Base-by-base conservation (phyloP, 2,888 invertebrate genomes). In the Ophion ellenae region DNA sequence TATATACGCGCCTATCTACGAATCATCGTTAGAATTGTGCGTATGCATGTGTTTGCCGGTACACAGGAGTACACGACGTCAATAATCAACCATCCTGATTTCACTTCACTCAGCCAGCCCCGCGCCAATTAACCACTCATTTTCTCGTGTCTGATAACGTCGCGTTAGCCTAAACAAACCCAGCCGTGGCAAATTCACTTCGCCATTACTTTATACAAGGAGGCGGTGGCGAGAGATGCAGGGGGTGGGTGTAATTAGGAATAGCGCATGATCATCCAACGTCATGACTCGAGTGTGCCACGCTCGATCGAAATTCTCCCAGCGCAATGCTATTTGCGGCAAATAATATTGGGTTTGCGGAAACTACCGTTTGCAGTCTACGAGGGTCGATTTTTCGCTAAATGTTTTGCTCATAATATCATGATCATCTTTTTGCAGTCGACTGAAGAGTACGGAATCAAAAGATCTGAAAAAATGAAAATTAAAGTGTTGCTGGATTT, bases 1-100 rank as follows among this genome's bases (percentile, higher is more conserved):
- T 69, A 63, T 53, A 40, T 40, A 40, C 40, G 9, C 40, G 7
- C 7, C 10, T 59, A 40, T 61, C 53, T 32, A 17, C 28, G 67
- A 79, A 81, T 45, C 81, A 81, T 45, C 81, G 80, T 83, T 64
- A 80, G 77, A 83, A 77, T 80, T 77, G 53, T 75, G 66, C 61
- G 61, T 59, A 57, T 36, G 10, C 57, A 36, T 32, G 76, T 24
- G 66, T 32, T 10, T 24, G 40, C 17, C 24, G 24, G 24, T 24
- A 69, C 20, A 69, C 20, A 53, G 17, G 17, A 57, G 17, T 57
- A 28, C 45, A 63, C 74, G 63, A 67, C 47, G 63, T 47, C 61
- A 66, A 67, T 74, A 78, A 81, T 78, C 77, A 85, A 81, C 78
- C 74, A 70, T 77, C 47, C 69, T 57, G 45, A 28, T 36, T 77